Base-by-base conservation (phyloP, 2,888 invertebrate genomes). In the Frankliniella intonsa region DNA sequence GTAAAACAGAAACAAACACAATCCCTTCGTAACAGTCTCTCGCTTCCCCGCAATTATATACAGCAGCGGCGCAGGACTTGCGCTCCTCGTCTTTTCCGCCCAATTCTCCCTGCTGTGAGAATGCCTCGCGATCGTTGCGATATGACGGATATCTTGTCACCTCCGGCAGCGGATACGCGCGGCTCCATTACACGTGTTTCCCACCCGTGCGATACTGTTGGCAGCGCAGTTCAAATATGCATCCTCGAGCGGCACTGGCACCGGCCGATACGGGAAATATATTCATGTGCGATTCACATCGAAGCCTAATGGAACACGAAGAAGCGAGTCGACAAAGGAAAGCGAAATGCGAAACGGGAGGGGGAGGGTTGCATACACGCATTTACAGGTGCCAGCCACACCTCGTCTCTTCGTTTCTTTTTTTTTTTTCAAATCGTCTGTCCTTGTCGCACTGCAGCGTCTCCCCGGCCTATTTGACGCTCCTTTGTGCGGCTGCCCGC, bases 1-100 rank as follows among this genome's bases (percentile, higher is more conserved):
- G 69, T 25, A 76, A 76, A 76, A 76, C 69, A 76, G 69, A 76
- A 76, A 76, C 69, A 76, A 76, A 76, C 25, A 76, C 55, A 76
- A 25, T 76, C 19, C 17, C 55, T 14, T 55, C 14, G 38, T 5
- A 38, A 38, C 38, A 38, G 38, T 38, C 38, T 38, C 38, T 38
- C 38, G 38, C 38, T 38, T 38, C 38, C 38, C 38, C 38, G 38
- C 38, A 38, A 38, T 38, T 38, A 38, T 38, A 38, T 38, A 2
- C 38, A 38, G 38, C 38, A 38, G 38, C 38, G 38, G 38, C 5
- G 38, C 38, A 5, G 38, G 38, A 38, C 55, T 55, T 55, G 14
- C 55, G 5, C 14, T 55, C 38, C 38, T 38, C 38, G 38, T 5
- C 38, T 38, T 38, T 38, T 38, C 38, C 38, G 38, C 38, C 38